These are phyloP conservation scores for Argynnis bischoffii DNA, from an alignment of 2,888 invertebrate genomes.

Conservation along the genomic window DNA sequence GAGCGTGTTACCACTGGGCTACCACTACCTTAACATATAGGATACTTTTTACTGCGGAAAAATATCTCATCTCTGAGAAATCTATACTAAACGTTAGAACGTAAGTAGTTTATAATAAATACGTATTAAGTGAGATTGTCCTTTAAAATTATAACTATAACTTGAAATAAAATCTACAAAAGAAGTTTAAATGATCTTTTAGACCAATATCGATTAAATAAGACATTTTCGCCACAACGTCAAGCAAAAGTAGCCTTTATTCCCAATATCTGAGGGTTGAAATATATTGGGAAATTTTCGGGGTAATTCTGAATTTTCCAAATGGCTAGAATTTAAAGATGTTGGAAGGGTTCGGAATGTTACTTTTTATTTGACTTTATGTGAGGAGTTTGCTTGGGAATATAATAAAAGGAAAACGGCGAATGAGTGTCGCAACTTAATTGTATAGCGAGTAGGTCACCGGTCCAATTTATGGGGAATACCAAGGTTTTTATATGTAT, in stretches of 20 bases:
- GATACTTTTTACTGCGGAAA: too few relatives aligned
- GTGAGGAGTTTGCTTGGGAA: not conserved
- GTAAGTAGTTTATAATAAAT: too few relatives aligned
- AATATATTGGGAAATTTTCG: not conserved
- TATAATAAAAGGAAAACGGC: not conserved
- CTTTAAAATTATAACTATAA: conserved; percentile 12
- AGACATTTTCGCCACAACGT: not conserved
- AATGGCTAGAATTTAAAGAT: conserved; percentile 10
- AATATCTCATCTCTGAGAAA: too few relatives aligned
- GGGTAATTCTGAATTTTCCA: not conserved
- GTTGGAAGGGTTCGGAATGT: conserved; percentile 14
- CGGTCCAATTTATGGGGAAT: too few relatives aligned
- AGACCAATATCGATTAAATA: conserved; percentile 1
- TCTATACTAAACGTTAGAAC: too few relatives aligned
- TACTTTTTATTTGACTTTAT: conserved; percentile 10
- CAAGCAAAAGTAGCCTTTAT: not conserved
- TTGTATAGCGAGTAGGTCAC: too few relatives aligned
- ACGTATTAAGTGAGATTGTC: too few relatives aligned
- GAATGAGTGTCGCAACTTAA: too few relatives aligned
- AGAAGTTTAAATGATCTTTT: not conserved
- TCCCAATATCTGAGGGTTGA: fast-evolving
- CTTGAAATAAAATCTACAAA: not conserved
- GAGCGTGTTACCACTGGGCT: too few relatives aligned
- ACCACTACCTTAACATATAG: too few relatives aligned
- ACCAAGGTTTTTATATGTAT: too few relatives aligned